These are phyloP conservation scores for Notospermus geniculatus DNA, from an alignment of 1,140 invertebrate species.

Conservation along the genomic window DNA sequence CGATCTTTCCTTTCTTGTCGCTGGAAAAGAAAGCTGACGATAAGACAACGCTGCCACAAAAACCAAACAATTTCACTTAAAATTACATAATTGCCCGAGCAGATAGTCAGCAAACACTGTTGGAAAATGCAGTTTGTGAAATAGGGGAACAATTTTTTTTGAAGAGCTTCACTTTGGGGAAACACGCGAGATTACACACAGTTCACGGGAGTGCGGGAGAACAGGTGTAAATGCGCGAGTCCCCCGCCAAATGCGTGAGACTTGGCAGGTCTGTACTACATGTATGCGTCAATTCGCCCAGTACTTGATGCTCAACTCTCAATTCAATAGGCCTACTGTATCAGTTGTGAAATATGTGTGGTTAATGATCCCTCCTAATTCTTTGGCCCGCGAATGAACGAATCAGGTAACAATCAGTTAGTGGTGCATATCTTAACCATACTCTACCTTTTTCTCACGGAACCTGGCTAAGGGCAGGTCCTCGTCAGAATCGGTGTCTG, in stretches of 20 bases:
- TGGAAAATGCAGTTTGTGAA: no score
- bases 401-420: no score
- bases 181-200: no score
- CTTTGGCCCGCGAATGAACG: not conserved
- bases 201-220: no score
- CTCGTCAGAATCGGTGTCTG: slow-evolving; percentile 24
- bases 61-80: not conserved
- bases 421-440: no score
- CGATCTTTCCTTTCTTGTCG: slow-evolving; percentile 71
- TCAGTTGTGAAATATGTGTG: not conserved
- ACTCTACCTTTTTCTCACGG: not conserved
- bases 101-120: no score
- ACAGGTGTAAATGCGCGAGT: not conserved
- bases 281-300: not conserved
- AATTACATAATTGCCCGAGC: no score
- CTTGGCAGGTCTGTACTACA: not conserved
- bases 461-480: slow-evolving; percentile 28
- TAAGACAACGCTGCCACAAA: not conserved
- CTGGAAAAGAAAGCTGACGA: slow-evolving; percentile 51
- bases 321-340: not conserved
- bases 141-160: no score
- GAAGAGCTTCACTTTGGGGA: no score
- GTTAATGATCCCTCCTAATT: not conserved
- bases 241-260: not conserved
- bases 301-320: not conserved